A percentile compares a stretch with the other conserved stretches of the same genome.
These are phyloP conservation scores for Synanthedon formicaeformis DNA, from an alignment of 2,888 invertebrate species.

Conservation along the genomic window DNA sequence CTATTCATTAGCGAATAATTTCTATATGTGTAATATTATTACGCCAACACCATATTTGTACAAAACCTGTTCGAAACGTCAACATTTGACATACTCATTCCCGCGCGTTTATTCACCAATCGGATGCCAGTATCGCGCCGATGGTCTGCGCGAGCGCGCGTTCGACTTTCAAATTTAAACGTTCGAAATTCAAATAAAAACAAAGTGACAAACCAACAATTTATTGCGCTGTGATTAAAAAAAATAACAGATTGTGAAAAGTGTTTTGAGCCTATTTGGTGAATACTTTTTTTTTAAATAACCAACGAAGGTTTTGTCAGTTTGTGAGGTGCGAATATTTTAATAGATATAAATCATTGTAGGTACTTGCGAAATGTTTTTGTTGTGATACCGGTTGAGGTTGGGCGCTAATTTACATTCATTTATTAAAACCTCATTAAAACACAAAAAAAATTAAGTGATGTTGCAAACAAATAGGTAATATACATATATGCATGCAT, in stretches of 20 bases:
- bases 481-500: neutral
- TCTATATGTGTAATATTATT: conserved; percentile 8
- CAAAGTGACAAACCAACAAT: conserved; percentile 1
- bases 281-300: neutral
- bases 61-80: conserved; percentile 32
- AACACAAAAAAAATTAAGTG: neutral
- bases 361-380: conserved; percentile 35
- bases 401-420: neutral
- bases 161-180: conserved; percentile 18
- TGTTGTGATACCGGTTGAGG: conserved; percentile 11
- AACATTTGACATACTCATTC: conserved; percentile 36
- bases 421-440: neutral
- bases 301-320: conserved; percentile 12
- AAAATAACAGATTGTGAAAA: neutral
- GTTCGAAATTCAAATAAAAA: conserved; percentile 5
- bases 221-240: neutral
- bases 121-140: conserved; percentile 39
- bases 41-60: conserved; percentile 18
- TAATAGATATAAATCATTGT: conserved; percentile 26
- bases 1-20: no score
- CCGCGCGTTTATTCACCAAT: conserved; percentile 45
- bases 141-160: conserved; percentile 32
- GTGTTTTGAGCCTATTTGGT: neutral
- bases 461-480: neutral
- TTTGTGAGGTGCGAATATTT: conserved; percentile 18